Evolutionary conservation across 2,888 invertebrate species (phyloP).

Genomic region (Cremastobaeus sp.): DNA sequence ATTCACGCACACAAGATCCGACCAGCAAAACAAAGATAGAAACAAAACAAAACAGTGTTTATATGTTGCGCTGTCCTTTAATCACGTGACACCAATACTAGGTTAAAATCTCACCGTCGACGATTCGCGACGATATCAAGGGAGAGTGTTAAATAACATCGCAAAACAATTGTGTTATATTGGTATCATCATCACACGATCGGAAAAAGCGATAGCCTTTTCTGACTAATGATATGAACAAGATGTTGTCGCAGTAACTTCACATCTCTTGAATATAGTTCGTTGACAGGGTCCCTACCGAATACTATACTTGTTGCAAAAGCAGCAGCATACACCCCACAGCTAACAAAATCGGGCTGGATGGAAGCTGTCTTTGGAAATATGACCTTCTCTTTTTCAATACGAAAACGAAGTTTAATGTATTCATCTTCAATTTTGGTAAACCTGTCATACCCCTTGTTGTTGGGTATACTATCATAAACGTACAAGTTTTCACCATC

Average conservation of each 20-base stretch:
- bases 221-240: not conserved
- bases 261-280: not conserved
- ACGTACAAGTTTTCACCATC: not conserved
- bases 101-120: too few species aligned
- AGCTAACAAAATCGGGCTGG: not conserved
- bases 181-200: too few species aligned
- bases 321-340: slow-evolving; percentile 8
- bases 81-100: too few species aligned
- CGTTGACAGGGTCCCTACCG: not conserved
- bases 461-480: too few species aligned
- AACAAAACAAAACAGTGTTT: too few species aligned
- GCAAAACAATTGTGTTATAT: too few species aligned
- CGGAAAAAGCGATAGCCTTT: not conserved
- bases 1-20: too few species aligned
- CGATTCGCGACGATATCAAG: too few species aligned
- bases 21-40: too few species aligned
- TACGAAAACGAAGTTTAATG: not conserved
- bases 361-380: not conserved
- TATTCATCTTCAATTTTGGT: not conserved
- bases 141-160: too few species aligned
- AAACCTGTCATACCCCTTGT: slow-evolving; percentile 7
- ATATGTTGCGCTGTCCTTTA: too few species aligned
- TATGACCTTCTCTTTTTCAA: not conserved
- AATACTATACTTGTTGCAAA: slow-evolving; percentile 8
- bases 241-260: slow-evolving; percentile 1